A percentile compares a stretch with the other conserved stretches of the same genome.
Conservation (phyloP, 2,888 invertebrate species). For the Conistra vaccinii region DNA sequence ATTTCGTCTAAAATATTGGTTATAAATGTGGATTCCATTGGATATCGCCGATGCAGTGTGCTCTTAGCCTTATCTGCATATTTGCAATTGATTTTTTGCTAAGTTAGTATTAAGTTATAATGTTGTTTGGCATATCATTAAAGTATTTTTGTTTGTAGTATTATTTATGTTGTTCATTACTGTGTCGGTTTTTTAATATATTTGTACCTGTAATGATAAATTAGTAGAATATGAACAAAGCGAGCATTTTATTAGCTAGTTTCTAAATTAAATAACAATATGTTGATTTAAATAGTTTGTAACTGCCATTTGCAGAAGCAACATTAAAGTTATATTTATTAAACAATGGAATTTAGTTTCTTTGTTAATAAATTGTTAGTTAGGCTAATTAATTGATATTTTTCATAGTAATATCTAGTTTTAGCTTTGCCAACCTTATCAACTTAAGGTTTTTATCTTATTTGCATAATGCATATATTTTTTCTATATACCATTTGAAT, state of each 20-base stretch:
- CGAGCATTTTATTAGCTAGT: slow-evolving; percentile 55
- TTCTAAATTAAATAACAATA: slow-evolving; percentile 30
- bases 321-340: slow-evolving; percentile 47
- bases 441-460: slow-evolving; percentile 35
- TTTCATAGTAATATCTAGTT: slow-evolving; percentile 45
- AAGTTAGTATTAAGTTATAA: slow-evolving; percentile 67
- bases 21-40: slow-evolving; percentile 4
- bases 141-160: slow-evolving; percentile 73
- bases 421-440: slow-evolving; percentile 44
- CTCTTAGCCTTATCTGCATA: slow-evolving; percentile 19
- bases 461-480: slow-evolving; percentile 70
- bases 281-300: slow-evolving; percentile 14
- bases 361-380: slow-evolving; percentile 30
- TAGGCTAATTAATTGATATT: slow-evolving; percentile 55
- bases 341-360: slow-evolving; percentile 35
- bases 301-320: slow-evolving; percentile 23
- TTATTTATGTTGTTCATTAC: slow-evolving; percentile 67
- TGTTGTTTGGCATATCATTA: slow-evolving; percentile 75
- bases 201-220: slow-evolving; percentile 58
- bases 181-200: slow-evolving; percentile 53
- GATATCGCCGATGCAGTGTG: slow-evolving; percentile 12
- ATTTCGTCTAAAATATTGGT: slow-evolving; percentile 7
- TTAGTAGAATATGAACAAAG: slow-evolving; percentile 59
- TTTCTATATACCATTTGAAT: slow-evolving; percentile 57
- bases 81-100: slow-evolving; percentile 39